Percentiles rank a stretch among this genome's conserved stretches.
These are phyloP conservation scores for Sylvietta virens DNA, from an alignment of 2,113 vertebrate genomes.

Conservation along the genomic window DNA sequence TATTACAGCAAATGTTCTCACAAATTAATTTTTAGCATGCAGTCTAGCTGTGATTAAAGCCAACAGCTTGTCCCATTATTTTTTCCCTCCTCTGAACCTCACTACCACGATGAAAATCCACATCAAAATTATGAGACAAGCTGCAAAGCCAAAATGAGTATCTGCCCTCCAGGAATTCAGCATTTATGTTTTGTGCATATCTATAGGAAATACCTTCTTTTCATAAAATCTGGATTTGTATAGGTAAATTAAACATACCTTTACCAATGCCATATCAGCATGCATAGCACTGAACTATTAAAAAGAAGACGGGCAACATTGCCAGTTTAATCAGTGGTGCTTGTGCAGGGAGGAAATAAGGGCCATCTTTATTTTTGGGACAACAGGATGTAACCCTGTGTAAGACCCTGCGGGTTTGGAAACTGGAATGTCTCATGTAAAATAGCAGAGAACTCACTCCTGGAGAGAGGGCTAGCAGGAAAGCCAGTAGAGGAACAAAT, in stretches of 20 bases:
- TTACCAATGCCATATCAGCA: neutral
- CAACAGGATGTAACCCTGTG: neutral
- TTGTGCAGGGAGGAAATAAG: neutral
- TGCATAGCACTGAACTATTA: neutral
- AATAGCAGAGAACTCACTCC: neutral
- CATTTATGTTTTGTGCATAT: neutral
- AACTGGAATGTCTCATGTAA: neutral
- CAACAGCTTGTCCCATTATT: neutral
- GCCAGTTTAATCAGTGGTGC: neutral
- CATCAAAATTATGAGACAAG: neutral
- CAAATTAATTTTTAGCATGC: neutral
- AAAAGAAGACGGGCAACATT: neutral
- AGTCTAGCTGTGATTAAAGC: neutral
- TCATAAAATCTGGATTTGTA: neutral
- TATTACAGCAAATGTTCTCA: neutral
- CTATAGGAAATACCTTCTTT: neutral
- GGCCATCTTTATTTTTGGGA: neutral
- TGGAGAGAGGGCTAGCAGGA: neutral
- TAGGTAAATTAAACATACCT: neutral
- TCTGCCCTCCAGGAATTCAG: neutral
- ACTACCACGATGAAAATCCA: neutral
- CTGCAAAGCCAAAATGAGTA: neutral
- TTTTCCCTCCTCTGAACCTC: neutral
- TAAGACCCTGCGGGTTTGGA: neutral
- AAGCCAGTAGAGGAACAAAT: neutral